A percentile compares a stretch with the other conserved stretches of the same genome.
Conservation (phyloP, 30 jellyfish, hydroid and myxozoan species). For the Cassiopea andromeda region DNA sequence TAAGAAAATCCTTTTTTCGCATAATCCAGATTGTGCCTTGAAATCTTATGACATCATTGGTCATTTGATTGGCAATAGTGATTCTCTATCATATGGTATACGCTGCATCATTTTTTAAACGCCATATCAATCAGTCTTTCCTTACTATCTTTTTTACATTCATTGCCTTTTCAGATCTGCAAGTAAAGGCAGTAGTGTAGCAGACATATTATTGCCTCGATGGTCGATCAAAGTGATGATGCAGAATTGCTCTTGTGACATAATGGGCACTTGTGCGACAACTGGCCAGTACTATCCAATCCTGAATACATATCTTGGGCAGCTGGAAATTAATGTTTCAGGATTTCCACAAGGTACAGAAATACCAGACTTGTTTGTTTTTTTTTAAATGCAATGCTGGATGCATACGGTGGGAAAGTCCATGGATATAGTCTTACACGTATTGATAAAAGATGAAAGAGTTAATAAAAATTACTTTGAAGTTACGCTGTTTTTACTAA, state of each 20-base stretch:
- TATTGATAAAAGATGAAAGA: too few relatives aligned
- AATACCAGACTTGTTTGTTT: background rate
- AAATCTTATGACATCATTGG: too few relatives aligned
- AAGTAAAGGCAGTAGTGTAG: background rate
- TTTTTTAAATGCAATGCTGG: too few relatives aligned
- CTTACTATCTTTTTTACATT: background rate
- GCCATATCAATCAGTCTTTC: background rate
- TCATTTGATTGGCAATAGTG: too few relatives aligned
- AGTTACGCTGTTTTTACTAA: too few relatives aligned
- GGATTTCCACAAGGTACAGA: conserved; percentile 38
- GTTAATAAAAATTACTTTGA: too few relatives aligned
- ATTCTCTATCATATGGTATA: too few relatives aligned
- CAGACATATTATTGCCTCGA: background rate
- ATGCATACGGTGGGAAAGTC: too few relatives aligned
- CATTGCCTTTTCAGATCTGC: background rate
- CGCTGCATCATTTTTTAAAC: too few relatives aligned
- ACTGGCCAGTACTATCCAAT: conserved; percentile 53
- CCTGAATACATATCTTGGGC: conserved; percentile 66
- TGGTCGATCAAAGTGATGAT: conserved; percentile 41
- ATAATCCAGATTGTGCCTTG: too few relatives aligned
- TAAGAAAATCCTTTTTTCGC: too few relatives aligned
- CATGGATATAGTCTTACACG: too few relatives aligned
- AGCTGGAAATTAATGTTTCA: conserved; percentile 38
- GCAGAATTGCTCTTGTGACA: conserved; percentile 84
- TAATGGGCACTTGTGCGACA: conserved; percentile 37